Conservation (phyloP, 2,888 invertebrate genomes). For the Hemicrepidius hirtus region DNA sequence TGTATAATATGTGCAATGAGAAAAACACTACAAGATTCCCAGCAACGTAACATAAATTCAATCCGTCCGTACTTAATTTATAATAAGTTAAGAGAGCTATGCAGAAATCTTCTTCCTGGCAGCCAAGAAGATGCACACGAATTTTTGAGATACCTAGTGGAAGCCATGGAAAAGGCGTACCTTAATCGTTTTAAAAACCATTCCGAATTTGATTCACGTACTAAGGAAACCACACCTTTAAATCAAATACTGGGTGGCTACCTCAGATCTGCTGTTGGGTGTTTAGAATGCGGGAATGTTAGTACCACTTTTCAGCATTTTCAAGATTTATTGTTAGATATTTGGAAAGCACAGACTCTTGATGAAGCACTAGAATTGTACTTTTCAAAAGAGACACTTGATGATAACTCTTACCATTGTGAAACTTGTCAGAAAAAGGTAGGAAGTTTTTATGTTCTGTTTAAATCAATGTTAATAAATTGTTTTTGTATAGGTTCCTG, state of each 20-base stretch:
- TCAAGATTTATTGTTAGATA: constrained; percentile 94
- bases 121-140: constrained; percentile 99
- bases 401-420: constrained; percentile 96
- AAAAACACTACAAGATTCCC: constrained; percentile 83
- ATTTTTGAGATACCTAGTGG: constrained; percentile 93
- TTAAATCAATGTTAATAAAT: constrained; percentile 13
- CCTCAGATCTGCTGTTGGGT: constrained; percentile 92
- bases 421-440: constrained; percentile 94
- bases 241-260: constrained; percentile 98
- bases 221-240: constrained; percentile 96
- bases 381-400: constrained; percentile 91
- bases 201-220: constrained; percentile 88
- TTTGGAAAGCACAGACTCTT: constrained; percentile 88
- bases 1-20: constrained; percentile 92
- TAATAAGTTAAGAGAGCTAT: constrained; percentile 84
- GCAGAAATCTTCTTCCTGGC: constrained; percentile 92
- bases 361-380: constrained; percentile 93
- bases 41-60: constrained; percentile 73
- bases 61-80: constrained; percentile 91
- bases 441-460: constrained; percentile 37
- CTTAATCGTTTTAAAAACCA: constrained; percentile 81
- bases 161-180: constrained; percentile 95
- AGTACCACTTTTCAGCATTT: constrained; percentile 98
- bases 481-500: constrained; percentile 79
- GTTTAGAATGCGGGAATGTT: constrained; percentile 90